Base-by-base conservation (phyloP, 2,888 invertebrate genomes). In the Synergus umbraculus region DNA sequence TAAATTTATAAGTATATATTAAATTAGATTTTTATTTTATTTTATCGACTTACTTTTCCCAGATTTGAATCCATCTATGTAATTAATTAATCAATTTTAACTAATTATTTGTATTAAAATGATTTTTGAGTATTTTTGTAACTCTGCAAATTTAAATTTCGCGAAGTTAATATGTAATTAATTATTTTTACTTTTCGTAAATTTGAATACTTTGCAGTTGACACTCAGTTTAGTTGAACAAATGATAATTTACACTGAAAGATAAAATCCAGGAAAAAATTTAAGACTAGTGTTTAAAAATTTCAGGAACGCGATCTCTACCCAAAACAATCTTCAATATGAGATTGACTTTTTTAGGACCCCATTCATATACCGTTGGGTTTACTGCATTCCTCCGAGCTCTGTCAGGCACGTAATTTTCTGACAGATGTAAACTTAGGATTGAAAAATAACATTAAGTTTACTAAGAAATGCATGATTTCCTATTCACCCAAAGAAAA, bases 371-470 rank as follows among this genome's bases (percentile, higher is more conserved):
- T 13, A 83, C 87, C 66, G 76, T 82, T 76, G 87, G 88, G 73
- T 78, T 88, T 54, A 83, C 81, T 8, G 82, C 85, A 58, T 63
- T 87, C 79, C 77, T 85, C 78, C 88, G 89, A 87, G 87, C 79
- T 86, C 87, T 88, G 65, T 79, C 90, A 91, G 91, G 90, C 90
- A 90, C 84, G 90, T 90, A 91, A 85, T 22, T 13, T 63, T 63
- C 10, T 29, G 22, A 29, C 13, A 22, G 12, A 13, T 13, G 22
- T 63, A 63, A 63, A 22, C 29, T 13, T 63, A 3, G 12, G 12
- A 63, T 4, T 29, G 22, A 13, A 63, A 29, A 18, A 29, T 63
- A 63, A 63, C 63, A 10, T 63, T 22, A 60, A 10, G 1, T 1
- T 8, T 46, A 46, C 13, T 60, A 58, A 18, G 7, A 12, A 22